Base-by-base conservation (phyloP, 2,113 vertebrate genomes). In the Phoxinus phoxinus region DNA sequence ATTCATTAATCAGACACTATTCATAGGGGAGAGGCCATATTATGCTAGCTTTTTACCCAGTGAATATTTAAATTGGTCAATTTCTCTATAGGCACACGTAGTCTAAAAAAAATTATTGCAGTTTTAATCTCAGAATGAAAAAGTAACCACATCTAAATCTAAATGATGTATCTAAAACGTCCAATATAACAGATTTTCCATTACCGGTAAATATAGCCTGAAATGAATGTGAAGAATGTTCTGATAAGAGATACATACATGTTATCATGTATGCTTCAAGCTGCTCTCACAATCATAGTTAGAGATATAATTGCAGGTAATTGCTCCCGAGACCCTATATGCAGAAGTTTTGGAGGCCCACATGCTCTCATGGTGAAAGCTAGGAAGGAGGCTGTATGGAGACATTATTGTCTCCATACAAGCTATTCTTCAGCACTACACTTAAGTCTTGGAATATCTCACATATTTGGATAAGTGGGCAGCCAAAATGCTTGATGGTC, bases 141-240 rank as follows among this genome's bases (percentile, higher is more conserved):
- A 75, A 19, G n/a, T 27, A 44, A 7, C 12, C 58, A 59, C 19
- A 58, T 69, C 65, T 69, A 35, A 67, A 67, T 35, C 15, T 19
- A 35, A 69, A 30, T 46, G 19, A 77, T 30, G 37, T 13, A 21
- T n/a, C n/a, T 76, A 65, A 32, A 63, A 74, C 25, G 9, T 46
- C 9, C 13, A 23, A 37, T 53, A 37, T 41, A 25, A 35, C 13
- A 51, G 17, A 65, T 77, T 35, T 41, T 84, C 30, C 41, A n/a
- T 15, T 5, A n/a, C n/a, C n/a, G n/a, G n/a, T n/a, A 59, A 53
- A 63, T 51, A 86, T 69, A 67, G 11, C 23, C 91, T 86, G 30
- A 73, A 82, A 32, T 87, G 85, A 90, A 91, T 86, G 85, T 1
- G 25, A 90, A 83, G 89, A 89, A 92, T 91, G 88, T 65, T 56